Percentiles rank a stretch among this genome's conserved stretches.
These are phyloP conservation scores for Paramormyrops kingsleyae DNA, from an alignment of 2,113 vertebrate species.

Conservation along the genomic window DNA sequence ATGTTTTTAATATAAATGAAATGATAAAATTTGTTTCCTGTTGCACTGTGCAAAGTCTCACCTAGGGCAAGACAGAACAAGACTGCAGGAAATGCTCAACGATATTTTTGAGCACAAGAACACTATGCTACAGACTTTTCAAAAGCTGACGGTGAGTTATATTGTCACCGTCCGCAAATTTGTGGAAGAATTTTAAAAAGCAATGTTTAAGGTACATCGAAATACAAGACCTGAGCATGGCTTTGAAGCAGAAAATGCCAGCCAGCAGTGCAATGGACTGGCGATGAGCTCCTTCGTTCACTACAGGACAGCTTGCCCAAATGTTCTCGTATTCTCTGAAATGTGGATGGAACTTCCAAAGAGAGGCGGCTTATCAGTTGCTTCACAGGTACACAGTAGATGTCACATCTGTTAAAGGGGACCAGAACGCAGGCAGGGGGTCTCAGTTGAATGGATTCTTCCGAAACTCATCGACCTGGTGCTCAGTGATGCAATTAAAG, in stretches of 20 bases:
- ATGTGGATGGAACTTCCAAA: not conserved
- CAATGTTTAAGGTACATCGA: not conserved
- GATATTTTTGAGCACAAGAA: not conserved
- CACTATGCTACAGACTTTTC: not conserved
- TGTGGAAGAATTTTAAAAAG: not conserved
- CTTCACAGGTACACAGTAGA: not conserved
- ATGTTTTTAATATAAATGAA: not conserved
- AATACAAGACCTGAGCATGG: not conserved
- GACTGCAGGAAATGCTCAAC: not conserved
- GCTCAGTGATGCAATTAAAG: constrained; percentile 1
- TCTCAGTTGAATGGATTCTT: not conserved
- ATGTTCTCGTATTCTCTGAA: not conserved
- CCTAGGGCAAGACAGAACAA: not conserved
- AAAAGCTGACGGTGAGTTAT: not conserved
- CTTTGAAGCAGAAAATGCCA: not conserved
- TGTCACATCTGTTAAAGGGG: not conserved
- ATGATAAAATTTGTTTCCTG: not conserved
- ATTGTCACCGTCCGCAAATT: not conserved
- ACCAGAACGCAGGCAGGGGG: not conserved
- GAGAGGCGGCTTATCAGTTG: not conserved
- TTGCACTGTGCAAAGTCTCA: not conserved
- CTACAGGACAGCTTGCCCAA: not conserved
- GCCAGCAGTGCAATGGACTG: not conserved
- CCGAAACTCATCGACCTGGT: not conserved
- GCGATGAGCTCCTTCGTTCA: not conserved